These are phyloP conservation scores for Phalacrocorax carbo DNA, from an alignment of 2,113 vertebrate species.

Conservation along the genomic window DNA sequence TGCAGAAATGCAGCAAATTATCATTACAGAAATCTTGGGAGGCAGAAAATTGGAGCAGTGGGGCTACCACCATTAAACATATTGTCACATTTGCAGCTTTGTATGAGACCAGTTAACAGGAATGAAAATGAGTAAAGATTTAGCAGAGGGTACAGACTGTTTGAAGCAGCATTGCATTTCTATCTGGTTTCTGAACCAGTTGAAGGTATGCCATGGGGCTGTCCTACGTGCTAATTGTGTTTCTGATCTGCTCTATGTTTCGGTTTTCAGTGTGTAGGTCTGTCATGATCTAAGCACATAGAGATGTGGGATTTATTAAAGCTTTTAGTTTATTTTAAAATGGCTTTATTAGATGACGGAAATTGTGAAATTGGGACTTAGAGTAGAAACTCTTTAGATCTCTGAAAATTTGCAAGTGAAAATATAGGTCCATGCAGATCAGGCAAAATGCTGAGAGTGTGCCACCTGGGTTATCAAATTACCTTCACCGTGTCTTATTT, in stretches of 20 bases:
- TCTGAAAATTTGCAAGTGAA: neutral
- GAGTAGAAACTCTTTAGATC: neutral
- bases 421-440: rapidly evolving
- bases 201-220: neutral
- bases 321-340: neutral
- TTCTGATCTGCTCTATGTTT: neutral
- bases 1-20: neutral
- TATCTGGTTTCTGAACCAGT: neutral
- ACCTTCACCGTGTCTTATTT: neutral
- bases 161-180: neutral
- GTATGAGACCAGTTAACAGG: neutral
- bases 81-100: neutral
- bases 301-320: neutral
- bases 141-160: neutral
- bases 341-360: neutral
- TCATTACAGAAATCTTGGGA: neutral
- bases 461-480: neutral
- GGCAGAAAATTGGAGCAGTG: neutral
- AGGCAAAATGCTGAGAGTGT: neutral
- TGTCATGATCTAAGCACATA: neutral
- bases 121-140: neutral
- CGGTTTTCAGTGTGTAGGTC: neutral
- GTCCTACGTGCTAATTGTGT: neutral
- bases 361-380: neutral
- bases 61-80: neutral